Base-by-base conservation (phyloP, 2,113 vertebrate genomes). In the Siniperca knerii region DNA sequence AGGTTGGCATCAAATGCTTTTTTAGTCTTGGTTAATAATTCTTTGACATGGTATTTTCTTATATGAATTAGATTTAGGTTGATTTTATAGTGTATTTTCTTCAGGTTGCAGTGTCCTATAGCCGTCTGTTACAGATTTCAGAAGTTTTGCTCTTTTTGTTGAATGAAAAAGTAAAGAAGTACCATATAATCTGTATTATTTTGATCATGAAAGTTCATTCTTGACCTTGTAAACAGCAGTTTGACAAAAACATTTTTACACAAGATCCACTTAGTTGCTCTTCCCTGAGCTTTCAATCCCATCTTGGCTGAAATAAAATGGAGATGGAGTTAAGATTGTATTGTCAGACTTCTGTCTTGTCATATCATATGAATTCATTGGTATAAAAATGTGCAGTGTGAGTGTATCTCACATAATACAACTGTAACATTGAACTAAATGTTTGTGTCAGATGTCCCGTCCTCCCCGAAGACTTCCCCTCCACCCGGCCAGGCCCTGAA, bases 401-500 rank as follows among this genome's bases (percentile, higher is more conserved):
- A 57, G 37, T 37, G 2, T 35, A 2, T 55, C n/a, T 21, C 13
- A 0, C 18, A 18, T 29, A 9, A 60, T 8, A 37, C 33, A 33
- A 8, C 4, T 44, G 2, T 79, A 46, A 71, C 16, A 0, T 12
- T 44, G 9, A 42, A 4, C 23, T 82, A 6, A 42, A 44, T 84
- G 10, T 86, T 55, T 78, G 5, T 29, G 48, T 69, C 89, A 95
- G 90, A 93, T 25, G 77, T 79, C 0, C 87, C 81, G 0, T 92
- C 95, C 50, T 94, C 80, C 16, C 85, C 90, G 10, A 96, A 95
- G 78, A 92, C 82, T 2, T 88, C 94, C 25, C 91, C 94, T 46
- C 95, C 96, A 0, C 90, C 95, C 0, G 92, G 96, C 60, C 90
- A 90, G 44, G 83, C 89, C 23, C 96, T 95, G 86, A 97, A 95